A percentile compares a stretch with the other conserved stretches of the same genome.
Evolutionary conservation across 2,113 vertebrate genomes (phyloP).

Genomic region (Scopus umbretta): DNA sequence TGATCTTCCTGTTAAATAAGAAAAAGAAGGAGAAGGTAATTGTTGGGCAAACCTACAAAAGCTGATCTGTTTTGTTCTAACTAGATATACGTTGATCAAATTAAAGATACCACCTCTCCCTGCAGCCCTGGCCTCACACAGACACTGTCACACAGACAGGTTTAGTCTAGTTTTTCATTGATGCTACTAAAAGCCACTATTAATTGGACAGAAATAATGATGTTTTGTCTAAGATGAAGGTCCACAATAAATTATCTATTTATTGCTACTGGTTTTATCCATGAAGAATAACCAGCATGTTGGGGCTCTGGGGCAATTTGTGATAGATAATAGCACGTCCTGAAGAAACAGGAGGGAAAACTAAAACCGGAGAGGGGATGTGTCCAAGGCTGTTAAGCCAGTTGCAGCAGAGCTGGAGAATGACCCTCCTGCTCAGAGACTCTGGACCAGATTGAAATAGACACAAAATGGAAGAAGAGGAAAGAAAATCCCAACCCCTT

Average conservation of each 20-base stretch:
- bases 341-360: neutral
- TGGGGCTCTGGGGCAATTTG: neutral
- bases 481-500: neutral
- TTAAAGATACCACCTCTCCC: neutral
- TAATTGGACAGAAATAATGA: constrained; percentile 14
- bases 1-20: neutral
- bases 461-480: neutral
- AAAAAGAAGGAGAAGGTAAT: neutral
- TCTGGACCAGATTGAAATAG: neutral
- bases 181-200: neutral
- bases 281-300: neutral
- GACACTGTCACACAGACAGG: neutral
- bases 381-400: neutral
- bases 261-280: neutral
- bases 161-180: neutral
- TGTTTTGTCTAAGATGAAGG: neutral
- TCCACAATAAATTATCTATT: neutral
- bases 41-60: neutral
- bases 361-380: neutral
- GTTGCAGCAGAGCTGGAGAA: neutral
- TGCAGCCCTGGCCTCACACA: neutral
- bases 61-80: neutral
- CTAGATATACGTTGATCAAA: neutral
- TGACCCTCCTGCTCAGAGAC: neutral
- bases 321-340: neutral